Base-by-base conservation (phyloP, 2,888 invertebrate genomes). In the Automeris io region DNA sequence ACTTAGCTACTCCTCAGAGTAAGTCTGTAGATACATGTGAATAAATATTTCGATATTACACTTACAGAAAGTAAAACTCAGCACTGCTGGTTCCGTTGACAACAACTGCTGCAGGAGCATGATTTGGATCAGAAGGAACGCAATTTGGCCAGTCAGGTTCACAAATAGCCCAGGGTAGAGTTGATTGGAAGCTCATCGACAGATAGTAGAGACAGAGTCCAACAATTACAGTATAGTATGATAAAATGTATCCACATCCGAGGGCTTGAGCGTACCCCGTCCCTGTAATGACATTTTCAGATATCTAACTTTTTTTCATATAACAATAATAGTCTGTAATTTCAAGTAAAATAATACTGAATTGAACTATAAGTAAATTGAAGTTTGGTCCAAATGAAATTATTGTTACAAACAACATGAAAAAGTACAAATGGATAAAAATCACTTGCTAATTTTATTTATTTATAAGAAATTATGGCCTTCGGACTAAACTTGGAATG, bases 171-270 rank as follows among this genome's bases (percentile, higher is more conserved):
- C 95, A 95, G 0, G 95, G 95, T 33, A 95, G 70, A 1, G 89
- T 87, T 0, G 88, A 54, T 45, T 89, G 89, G 64, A 93, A 94
- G 37, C 94, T 94, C 58, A 91, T 90, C 4, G 89, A 70, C 52
- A 95, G 76, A 70, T 94, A 95, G 71, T 89, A 93, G 6, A 94
- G 55, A 6, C 93, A 92, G 22, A 94, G 66, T 0, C 91, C 92
- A 81, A 94, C 90, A 35, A 95, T 77, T 0, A 92, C 90, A 36
- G 92, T 92, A 67, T 95, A 95, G 70, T 95, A 95, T 0, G 93
- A 91, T 1, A 92, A 87, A 8, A 94, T 90, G 50, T 89, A 90
- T 9, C 88, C 76, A 9, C 90, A 89, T 1, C 88, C 89, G 7
- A 91, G 56, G 3, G 90, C 81, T 51, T 92, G 91, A 0, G 91